phyloP scores from a whole-genome alignment of 1,140 invertebrate species.

The Coelopa frigida region DNA sequence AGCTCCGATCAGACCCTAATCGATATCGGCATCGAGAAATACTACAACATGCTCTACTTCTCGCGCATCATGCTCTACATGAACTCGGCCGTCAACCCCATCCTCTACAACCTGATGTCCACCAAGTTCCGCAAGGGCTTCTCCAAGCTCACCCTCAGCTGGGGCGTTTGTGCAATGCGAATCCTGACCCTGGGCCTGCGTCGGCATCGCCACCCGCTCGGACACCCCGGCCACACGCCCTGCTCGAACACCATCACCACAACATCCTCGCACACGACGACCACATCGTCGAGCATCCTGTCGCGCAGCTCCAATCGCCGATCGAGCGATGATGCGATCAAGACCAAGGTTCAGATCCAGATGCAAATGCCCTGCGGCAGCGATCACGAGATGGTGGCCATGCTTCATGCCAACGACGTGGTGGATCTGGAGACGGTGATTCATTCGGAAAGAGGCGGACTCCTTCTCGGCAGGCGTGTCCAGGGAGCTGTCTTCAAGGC shows the following conservation, averaged over 20 bases:
- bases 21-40: constrained; percentile 65
- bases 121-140: constrained; percentile 84
- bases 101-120: constrained; percentile 86
- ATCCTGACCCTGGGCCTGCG: constrained; percentile 23
- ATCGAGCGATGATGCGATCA: constrained; percentile 28
- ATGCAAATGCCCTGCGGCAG: constrained; percentile 32
- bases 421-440: no score
- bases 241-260: constrained; percentile 16
- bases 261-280: constrained; percentile 21
- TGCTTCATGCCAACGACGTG: constrained; percentile 25
- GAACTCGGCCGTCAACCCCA: constrained; percentile 84
- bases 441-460: no score
- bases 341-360: constrained; percentile 34
- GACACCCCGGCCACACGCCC: constrained; percentile 21
- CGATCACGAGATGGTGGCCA: constrained; percentile 35
- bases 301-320: constrained; percentile 37
- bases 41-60: constrained; percentile 80
- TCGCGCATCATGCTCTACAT: constrained; percentile 80
- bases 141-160: constrained; percentile 48
- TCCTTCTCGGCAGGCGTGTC: no score
- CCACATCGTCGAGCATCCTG: constrained; percentile 35
- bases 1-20: constrained; percentile 58
- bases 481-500: no score
- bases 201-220: constrained; percentile 13
- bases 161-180: constrained; percentile 16